phyloP scores from a whole-genome alignment of 2,888 invertebrate species.

The Lottia gigantea region DNA sequence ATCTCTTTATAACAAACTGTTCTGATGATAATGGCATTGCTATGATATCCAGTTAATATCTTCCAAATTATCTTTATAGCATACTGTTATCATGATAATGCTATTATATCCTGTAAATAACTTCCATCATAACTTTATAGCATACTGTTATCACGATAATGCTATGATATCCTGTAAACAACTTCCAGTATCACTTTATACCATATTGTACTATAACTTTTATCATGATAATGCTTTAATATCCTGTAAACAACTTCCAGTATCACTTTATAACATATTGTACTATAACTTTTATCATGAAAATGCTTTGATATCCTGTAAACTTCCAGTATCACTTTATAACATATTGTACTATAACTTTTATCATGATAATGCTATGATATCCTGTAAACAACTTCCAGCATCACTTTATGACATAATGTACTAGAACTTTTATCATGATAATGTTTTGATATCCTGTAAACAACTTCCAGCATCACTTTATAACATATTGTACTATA shows the following conservation, averaged over 20 bases:
- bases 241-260: no score
- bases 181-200: slow-evolving; percentile 42
- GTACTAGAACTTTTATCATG: background rate
- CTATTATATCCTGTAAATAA: background rate
- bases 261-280: no score
- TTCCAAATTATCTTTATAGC: no score
- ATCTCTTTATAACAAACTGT: no score
- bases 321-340: slow-evolving; percentile 47
- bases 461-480: slow-evolving; percentile 49
- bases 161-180: slow-evolving; percentile 49
- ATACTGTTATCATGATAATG: background rate
- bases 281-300: no score
- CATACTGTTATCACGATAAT: no score
- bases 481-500: slow-evolving; percentile 63
- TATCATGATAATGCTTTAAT: no score
- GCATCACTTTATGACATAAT: slow-evolving; percentile 66
- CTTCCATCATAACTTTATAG: no score
- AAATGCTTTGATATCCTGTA: slow-evolving; percentile 35
- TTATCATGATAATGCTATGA: slow-evolving; percentile 22
- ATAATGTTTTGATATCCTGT: slow-evolving; percentile 38
- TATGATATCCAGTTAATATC: no score
- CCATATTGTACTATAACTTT: no score
- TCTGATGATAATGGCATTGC: no score
- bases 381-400: slow-evolving; percentile 49
- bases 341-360: slow-evolving; percentile 67